phyloP scores from a whole-genome alignment of 2,797 vertebrate species.

The Novumbra hubbsi region DNA sequence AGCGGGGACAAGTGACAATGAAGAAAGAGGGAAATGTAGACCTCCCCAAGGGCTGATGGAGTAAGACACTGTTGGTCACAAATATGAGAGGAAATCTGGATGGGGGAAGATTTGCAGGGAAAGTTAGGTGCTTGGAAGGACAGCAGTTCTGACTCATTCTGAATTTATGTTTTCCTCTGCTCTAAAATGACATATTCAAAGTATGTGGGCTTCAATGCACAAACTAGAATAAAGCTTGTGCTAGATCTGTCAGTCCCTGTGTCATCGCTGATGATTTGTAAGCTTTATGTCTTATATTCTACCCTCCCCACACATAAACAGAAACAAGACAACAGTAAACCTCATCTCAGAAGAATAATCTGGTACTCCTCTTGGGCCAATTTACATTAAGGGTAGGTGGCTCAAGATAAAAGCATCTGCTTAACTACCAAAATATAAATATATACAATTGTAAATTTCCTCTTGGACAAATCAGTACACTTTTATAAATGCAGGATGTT shows the following conservation, averaged over 20 bases:
- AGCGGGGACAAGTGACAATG: neutral
- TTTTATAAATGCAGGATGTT: no score
- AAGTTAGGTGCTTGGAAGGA: neutral
- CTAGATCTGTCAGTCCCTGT: neutral
- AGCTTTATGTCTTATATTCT: neutral
- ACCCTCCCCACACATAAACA: neutral
- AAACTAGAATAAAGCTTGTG: neutral
- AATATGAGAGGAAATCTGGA: neutral
- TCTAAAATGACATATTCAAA: neutral
- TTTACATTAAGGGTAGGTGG: no score
- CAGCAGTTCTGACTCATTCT: neutral
- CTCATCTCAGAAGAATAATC: no score
- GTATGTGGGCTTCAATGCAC: neutral
- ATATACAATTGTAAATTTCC: no score
- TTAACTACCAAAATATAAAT: no score
- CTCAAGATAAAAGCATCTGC: no score
- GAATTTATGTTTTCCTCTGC: neutral
- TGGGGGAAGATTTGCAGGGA: neutral
- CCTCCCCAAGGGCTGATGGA: neutral
- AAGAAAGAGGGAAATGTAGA: neutral
- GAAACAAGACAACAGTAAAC: neutral
- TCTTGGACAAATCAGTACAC: no score
- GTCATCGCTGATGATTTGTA: neutral
- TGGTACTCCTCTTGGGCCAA: no score
- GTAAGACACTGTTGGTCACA: neutral